A percentile compares a stretch with the other conserved stretches of the same genome.
Evolutionary conservation across 2,113 vertebrate genomes (phyloP).

Genomic region (Zosterops borbonicus): DNA sequence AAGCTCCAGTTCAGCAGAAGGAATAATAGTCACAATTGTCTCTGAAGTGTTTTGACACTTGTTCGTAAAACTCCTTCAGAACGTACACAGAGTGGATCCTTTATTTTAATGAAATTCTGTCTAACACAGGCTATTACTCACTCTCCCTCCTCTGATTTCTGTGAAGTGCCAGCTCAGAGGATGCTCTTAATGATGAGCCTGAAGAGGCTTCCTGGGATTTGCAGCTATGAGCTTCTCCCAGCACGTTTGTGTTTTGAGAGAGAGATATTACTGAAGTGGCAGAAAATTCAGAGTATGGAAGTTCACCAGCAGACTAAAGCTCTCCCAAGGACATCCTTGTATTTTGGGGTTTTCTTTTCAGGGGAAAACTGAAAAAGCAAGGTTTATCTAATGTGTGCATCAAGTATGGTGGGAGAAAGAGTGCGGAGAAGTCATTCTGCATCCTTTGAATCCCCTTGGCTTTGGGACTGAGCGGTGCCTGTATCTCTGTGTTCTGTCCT

Average conservation of each 20-base stretch:
- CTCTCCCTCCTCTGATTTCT: neutral
- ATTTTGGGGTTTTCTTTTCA: neutral
- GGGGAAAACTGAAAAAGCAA: neutral
- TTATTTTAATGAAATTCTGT: slow-evolving; percentile 45
- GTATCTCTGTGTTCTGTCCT: neutral
- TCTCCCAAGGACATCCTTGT: neutral
- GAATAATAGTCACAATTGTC: slow-evolving; percentile 32
- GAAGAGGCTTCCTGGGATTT: neutral
- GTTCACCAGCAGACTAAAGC: neutral
- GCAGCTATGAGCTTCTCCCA: neutral
- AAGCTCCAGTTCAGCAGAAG: neutral
- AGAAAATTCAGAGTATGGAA: neutral
- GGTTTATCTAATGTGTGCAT: neutral
- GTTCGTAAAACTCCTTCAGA: neutral
- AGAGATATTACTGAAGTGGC: neutral
- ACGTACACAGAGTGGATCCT: neutral
- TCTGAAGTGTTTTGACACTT: slow-evolving; percentile 43
- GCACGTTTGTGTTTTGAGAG: neutral
- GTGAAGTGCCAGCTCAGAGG: neutral
- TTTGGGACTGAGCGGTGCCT: neutral
- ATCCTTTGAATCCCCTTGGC: neutral
- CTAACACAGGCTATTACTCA: neutral
- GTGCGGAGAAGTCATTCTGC: neutral
- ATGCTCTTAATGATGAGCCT: neutral
- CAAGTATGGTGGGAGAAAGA: neutral